Evolutionary conservation across 2,797 vertebrate genomes (phyloP), one percentile per base, ranked within the genome.

Genomic region (Echeneis naucrates): DNA sequence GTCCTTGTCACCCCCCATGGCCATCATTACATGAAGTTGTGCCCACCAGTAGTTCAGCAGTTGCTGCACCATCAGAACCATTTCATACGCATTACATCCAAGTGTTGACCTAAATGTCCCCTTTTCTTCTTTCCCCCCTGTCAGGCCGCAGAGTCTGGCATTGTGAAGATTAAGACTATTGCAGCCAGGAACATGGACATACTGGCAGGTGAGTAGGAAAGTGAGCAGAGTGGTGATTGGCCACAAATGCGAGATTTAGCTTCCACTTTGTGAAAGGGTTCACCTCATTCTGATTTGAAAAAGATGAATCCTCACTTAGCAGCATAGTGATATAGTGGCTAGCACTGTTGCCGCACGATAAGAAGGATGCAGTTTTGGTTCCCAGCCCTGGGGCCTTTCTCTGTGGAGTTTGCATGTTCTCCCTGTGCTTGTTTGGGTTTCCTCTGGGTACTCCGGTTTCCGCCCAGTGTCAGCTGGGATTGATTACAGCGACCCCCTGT

Each of bases 151-250:
- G 98, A 99, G 92, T 99, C 98, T 55, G 98, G 98, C 89, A 99
- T 99, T 74, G 97, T 99, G 93, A 99, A 99, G 95, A 97, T 99
- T 90, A 99, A 99, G 95, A 99, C 98, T 51, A 99, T 99, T 85
- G 96, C 97, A 84, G 97, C 96, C 83, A 95, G 97, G 88, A 98
- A 95, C 88, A 94, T 94, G 37, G 96, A 97, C 78, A 95, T 99
- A 90, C 94, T 99, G 88, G 93, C 96, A 96, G 97, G 98, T 99
- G 94, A 95, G 91, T 77, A 37, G 59, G 55, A 54, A 9, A 24
- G 38, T 47, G 38, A 35, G 50, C 27, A 8, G 4, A 1, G 24
- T 54, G n/a, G 19, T 16, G 52, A n/a, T 45, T 44, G 51, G 72
- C 33, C 48, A 56, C 11, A 51, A 12, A 17, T 53, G n/a, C 40